Evolutionary conservation across 2,888 invertebrate species (phyloP), one percentile per base, ranked within the genome.

Genomic region (Imbricaverruca yamaguchii): DNA sequence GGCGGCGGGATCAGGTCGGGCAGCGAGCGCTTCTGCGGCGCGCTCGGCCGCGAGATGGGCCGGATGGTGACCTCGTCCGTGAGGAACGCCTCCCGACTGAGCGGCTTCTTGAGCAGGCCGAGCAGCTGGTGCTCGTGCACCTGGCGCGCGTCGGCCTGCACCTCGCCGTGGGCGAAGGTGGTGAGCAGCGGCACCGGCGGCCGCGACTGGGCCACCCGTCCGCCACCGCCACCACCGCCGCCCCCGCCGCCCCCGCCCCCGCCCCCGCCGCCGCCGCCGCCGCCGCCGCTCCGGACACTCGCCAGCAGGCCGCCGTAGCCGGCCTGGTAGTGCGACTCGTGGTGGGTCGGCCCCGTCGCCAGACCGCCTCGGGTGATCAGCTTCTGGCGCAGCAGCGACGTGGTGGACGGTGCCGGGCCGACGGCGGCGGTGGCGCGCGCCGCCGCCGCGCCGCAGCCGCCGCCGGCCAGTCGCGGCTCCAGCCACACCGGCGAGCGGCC

Each of bases 321-420:
- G 59, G 11, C 55, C 53, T 55, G 18, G 21, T 21, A 74, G 74
- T 74, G 74, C 9, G 74, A 15, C 53, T 55, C 55, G 74, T 53
- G 18, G 21, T 53, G 10, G 55, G 21, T 53, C 74, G 23, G 53
- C 21, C 18, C 74, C 39, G 39, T 39, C 39, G 39, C 39, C 39
- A 39, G 39, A 8, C 74, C 55, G 53, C 74, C 53, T 23, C 74
- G 74, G 21, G 74, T 74, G 53, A 74, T 74, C 74, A 74, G 74
- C 74, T 74, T 74, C 74, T 74, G 74, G 10, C 74, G 74, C 74
- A 74, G 55, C 55, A 74, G 74, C 15, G 74, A 74, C 53, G 23
- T 74, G 74, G 74, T 74, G 74, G 53, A 55, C 3, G 74, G 74
- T 55, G 74, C 13, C 15, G 69, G 69, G 11, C 13, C 39, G 6